Evolutionary conservation across 2,113 vertebrate species (phyloP).

Genomic region (Xiphorhynchus elegans): DNA sequence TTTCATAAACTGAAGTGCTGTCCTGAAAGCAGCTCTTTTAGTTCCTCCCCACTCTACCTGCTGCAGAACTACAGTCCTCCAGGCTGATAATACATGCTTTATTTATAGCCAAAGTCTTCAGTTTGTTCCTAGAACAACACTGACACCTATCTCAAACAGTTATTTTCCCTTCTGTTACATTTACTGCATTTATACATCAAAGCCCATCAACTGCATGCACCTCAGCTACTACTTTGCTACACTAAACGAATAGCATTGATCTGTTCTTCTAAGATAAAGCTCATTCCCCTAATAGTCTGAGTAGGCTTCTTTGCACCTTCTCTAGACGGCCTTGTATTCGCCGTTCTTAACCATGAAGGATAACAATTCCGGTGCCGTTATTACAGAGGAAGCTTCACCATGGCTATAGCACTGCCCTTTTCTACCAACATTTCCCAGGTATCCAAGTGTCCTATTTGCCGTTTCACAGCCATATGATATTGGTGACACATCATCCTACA

Average conservation of each 20-base stretch:
- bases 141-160: neutral
- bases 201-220: neutral
- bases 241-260: neutral
- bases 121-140: neutral
- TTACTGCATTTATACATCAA: neutral
- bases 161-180: neutral
- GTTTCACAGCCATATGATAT: neutral
- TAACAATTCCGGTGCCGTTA: neutral
- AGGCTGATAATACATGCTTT: neutral
- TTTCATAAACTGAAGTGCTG: neutral
- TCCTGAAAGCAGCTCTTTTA: neutral
- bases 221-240: neutral
- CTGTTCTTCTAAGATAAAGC: neutral
- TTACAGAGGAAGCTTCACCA: neutral
- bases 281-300: neutral
- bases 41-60: neutral
- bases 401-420: accelerated
- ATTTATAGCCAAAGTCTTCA: neutral
- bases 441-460: neutral
- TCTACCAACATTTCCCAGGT: neutral
- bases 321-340: neutral
- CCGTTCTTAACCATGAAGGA: neutral
- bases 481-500: neutral
- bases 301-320: neutral
- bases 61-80: neutral